Percentiles rank a stretch among this genome's conserved stretches.
phyloP scores from a whole-genome alignment of 2,888 invertebrate genomes.

The Amiota communis region DNA sequence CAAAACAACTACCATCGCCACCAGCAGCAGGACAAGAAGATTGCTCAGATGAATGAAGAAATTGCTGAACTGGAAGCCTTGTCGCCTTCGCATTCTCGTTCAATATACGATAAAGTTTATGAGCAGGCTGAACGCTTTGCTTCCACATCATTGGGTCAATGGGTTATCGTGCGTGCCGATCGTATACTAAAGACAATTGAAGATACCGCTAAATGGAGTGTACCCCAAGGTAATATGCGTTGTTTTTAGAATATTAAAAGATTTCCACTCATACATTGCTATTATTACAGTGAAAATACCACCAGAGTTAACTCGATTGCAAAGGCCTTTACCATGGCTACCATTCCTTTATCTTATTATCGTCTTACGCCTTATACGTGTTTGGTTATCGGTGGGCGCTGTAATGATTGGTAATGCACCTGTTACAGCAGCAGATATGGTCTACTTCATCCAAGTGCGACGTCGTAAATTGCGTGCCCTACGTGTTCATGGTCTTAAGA shows the following conservation, averaged over 20 bases:
- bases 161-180: constrained; percentile 62
- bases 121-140: constrained; percentile 63
- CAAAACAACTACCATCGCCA: not conserved
- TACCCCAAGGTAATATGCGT: constrained; percentile 62
- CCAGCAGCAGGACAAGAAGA: constrained; percentile 48
- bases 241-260: not conserved
- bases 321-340: constrained; percentile 70
- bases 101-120: constrained; percentile 55
- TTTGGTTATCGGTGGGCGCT: constrained; percentile 61
- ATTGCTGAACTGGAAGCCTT: constrained; percentile 50
- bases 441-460: constrained; percentile 68
- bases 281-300: constrained; percentile 35
- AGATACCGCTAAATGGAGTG: constrained; percentile 71
- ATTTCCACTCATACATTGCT: too few relatives aligned
- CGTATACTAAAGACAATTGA: constrained; percentile 63
- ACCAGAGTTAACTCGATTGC: constrained; percentile 38
- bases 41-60: constrained; percentile 50
- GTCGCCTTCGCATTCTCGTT: constrained; percentile 35
- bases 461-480: constrained; percentile 68
- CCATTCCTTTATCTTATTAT: constrained; percentile 67
- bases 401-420: constrained; percentile 66
- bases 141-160: constrained; percentile 64
- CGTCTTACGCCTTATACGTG: constrained; percentile 60
- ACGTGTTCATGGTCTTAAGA: constrained; percentile 61
- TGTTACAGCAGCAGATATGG: constrained; percentile 59